A percentile compares a stretch with the other conserved stretches of the same genome.
phyloP scores from a whole-genome alignment of 2,888 invertebrate genomes.

The Ashinkailepas kermadecensis region DNA sequence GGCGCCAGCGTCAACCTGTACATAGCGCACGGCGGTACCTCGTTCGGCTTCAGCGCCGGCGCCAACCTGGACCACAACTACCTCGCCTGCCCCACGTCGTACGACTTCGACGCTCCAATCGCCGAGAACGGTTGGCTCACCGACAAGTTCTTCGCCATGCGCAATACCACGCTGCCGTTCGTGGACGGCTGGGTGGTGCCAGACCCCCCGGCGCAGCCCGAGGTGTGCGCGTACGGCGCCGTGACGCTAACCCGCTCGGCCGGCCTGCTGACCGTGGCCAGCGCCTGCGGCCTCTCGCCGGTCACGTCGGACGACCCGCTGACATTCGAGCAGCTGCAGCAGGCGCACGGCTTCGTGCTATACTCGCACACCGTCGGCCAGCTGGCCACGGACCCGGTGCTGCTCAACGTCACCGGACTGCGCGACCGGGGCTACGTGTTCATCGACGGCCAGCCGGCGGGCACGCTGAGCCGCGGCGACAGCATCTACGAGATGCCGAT shows the following conservation, averaged over 20 bases:
- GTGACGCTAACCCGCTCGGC: conserved; percentile 26
- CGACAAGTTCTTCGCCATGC: conserved; percentile 64
- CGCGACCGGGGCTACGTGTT: conserved; percentile 63
- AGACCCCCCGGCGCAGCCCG: conserved; percentile 8
- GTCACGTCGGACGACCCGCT: conserved; percentile 27
- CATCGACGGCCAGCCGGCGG: conserved; percentile 47
- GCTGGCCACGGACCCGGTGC: conserved; percentile 39
- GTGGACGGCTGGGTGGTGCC: conserved; percentile 27
- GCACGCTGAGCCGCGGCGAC: conserved; percentile 38
- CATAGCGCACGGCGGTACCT: conserved; percentile 46
- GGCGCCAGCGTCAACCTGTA: conserved; percentile 44
- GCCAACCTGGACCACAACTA: conserved; percentile 41
- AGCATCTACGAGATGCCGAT: conserved; percentile 39
- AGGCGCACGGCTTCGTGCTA: conserved; percentile 41
- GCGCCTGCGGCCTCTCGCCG: neutral
- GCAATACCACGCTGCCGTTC: conserved; percentile 55
- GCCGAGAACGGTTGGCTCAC: conserved; percentile 84
- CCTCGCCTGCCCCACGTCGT: conserved; percentile 67
- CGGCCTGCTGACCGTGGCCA: conserved; percentile 13
- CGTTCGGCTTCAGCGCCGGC: conserved; percentile 38
- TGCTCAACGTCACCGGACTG: conserved; percentile 51
- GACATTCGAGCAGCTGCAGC: conserved; percentile 37
- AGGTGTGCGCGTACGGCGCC: conserved; percentile 29
- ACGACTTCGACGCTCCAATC: conserved; percentile 87
- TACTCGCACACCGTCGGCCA: neutral